These are phyloP conservation scores for Tenthredo amoena DNA, from an alignment of 2,888 invertebrate genomes.

Conservation along the genomic window DNA sequence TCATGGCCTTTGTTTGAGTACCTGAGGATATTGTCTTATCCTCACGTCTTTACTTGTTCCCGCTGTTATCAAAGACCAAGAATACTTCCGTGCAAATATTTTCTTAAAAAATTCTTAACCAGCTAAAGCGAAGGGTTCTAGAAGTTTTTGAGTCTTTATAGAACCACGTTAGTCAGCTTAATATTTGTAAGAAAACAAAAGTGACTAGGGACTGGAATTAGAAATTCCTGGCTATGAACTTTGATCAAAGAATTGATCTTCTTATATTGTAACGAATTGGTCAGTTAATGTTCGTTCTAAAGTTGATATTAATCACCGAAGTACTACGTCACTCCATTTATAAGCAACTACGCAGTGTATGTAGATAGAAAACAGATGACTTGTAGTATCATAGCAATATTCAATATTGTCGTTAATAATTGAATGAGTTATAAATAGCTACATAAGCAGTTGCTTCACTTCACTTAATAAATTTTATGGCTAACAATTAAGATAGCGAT, in stretches of 20 bases:
- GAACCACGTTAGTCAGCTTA: not conserved
- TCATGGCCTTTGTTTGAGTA: not conserved
- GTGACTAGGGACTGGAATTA: not conserved
- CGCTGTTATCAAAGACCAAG: not conserved
- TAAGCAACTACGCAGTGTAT: not conserved
- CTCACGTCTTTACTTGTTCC: not conserved
- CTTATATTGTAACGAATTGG: not conserved
- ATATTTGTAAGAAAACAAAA: not conserved
- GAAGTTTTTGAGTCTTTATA: not conserved
- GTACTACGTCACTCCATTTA: not conserved
- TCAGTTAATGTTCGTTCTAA: not conserved
- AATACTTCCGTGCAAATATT: not conserved
- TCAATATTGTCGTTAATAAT: not conserved
- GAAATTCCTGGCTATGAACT: not conserved
- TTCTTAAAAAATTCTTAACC: not conserved
- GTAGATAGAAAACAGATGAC: not conserved
- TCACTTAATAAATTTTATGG: slow-evolving; percentile 17
- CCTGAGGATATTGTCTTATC: not conserved
- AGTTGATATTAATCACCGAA: not conserved
- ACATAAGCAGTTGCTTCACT: not conserved
- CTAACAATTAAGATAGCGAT: not conserved
- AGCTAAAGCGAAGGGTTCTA: not conserved
- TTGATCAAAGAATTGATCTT: not conserved
- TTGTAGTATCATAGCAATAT: not conserved
- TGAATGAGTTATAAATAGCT: not conserved